Evolutionary conservation across 2,888 invertebrate species (phyloP).

Genomic region (Sympetrum striolatum): DNA sequence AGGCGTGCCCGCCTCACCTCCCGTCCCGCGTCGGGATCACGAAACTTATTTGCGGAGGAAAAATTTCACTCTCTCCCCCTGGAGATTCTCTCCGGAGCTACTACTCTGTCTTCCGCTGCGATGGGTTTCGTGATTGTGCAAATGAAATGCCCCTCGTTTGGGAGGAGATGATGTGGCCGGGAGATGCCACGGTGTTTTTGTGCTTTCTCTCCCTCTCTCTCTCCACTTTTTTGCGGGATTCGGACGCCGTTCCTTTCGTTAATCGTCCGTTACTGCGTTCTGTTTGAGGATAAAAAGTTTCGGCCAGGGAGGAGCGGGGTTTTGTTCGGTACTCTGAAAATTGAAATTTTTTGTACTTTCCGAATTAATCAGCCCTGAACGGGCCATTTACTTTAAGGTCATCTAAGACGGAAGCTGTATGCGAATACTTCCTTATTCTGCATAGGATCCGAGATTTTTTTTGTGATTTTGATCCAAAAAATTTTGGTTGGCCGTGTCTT

Average conservation of each 20-base stretch:
- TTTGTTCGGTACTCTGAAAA: too few relatives aligned
- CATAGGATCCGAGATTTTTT: too few relatives aligned
- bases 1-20: conserved; percentile 7
- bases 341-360: too few relatives aligned
- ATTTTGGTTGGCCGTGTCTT: too few relatives aligned
- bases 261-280: background rate
- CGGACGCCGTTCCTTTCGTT: background rate
- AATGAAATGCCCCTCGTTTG: conserved; percentile 4
- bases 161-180: background rate
- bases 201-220: background rate
- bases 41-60: conserved; percentile 27
- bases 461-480: too few relatives aligned
- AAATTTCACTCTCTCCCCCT: background rate
- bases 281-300: too few relatives aligned
- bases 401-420: too few relatives aligned
- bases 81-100: background rate
- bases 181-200: background rate
- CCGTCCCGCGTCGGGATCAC: conserved; percentile 2
- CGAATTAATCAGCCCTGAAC: too few relatives aligned
- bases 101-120: background rate
- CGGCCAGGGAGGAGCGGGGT: too few relatives aligned
- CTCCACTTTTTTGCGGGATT: background rate
- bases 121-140: conserved; percentile 36
- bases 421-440: too few relatives aligned
- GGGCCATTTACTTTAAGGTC: too few relatives aligned